Percentiles rank a stretch among this genome's conserved stretches.
These are phyloP conservation scores for Artibeus lituratus DNA, from an alignment of 2,797 vertebrate species.

Conservation along the genomic window DNA sequence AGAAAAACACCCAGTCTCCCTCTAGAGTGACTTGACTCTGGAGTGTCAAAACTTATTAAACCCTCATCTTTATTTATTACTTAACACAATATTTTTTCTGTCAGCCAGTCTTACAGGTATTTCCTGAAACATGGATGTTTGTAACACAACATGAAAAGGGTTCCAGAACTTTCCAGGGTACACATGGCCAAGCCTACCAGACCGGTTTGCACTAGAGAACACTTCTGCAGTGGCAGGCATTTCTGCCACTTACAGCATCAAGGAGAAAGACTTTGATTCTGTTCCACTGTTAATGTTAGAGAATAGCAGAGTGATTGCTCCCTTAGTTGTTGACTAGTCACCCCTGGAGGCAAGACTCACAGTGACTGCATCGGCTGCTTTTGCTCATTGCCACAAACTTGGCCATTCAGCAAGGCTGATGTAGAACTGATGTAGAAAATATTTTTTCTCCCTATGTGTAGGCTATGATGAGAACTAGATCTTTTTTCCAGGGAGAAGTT, in stretches of 20 bases:
- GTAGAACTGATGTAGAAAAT: neutral
- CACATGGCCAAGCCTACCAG: neutral
- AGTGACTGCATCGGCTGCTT: neutral
- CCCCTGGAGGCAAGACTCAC: neutral
- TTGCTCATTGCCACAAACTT: neutral
- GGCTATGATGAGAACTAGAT: neutral
- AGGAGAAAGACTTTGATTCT: neutral
- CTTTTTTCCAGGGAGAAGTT: neutral
- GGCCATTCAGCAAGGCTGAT: neutral
- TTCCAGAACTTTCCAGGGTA: neutral
- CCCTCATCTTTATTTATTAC: neutral
- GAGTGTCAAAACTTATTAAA: neutral
- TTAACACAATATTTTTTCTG: neutral
- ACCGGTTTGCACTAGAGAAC: neutral
- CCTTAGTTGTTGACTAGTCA: neutral
- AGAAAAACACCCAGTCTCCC: neutral
- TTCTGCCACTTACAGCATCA: neutral
- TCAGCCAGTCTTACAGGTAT: neutral
- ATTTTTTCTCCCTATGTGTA: neutral
- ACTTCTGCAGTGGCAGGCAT: neutral
- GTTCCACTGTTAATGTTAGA: rapidly evolving
- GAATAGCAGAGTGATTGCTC: neutral
- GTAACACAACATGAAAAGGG: neutral
- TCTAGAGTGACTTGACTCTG: neutral
- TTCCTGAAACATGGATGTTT: neutral